Evolutionary conservation across 2,113 vertebrate species (phyloP).

Genomic region (Cairina moschata): DNA sequence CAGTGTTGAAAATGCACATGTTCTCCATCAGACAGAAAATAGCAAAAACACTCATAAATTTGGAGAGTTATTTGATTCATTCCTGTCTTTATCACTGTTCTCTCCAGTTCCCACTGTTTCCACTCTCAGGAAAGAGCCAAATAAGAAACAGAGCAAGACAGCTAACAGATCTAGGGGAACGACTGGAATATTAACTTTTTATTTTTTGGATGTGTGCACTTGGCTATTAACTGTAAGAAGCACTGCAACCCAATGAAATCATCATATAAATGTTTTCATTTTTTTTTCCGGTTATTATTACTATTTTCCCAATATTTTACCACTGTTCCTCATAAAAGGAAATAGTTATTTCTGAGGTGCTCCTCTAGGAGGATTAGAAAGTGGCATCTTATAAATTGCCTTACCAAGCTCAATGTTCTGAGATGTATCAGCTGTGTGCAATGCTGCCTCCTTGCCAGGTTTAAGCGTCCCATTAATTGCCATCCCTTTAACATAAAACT

Average conservation of each 20-base stretch:
- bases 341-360: not conserved
- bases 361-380: not conserved
- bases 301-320: not conserved
- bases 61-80: not conserved
- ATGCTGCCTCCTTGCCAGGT: slow-evolving; percentile 88
- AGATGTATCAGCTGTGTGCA: slow-evolving; percentile 92
- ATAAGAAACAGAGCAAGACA: not conserved
- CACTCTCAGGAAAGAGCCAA: not conserved
- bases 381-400: not conserved
- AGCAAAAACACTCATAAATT: not conserved
- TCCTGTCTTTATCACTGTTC: not conserved
- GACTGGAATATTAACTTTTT: not conserved
- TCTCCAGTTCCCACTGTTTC: not conserved
- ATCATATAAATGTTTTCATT: not conserved
- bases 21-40: not conserved
- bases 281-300: not conserved
- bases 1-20: not conserved
- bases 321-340: not conserved
- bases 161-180: not conserved
- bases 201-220: fast-evolving
- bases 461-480: slow-evolving; percentile 89
- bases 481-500: slow-evolving; percentile 92
- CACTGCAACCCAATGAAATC: not conserved
- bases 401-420: slow-evolving; percentile 97
- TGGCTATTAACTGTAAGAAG: not conserved